These are phyloP conservation scores for Agelastica alni DNA, from an alignment of 2,888 invertebrate genomes.

Conservation along the genomic window DNA sequence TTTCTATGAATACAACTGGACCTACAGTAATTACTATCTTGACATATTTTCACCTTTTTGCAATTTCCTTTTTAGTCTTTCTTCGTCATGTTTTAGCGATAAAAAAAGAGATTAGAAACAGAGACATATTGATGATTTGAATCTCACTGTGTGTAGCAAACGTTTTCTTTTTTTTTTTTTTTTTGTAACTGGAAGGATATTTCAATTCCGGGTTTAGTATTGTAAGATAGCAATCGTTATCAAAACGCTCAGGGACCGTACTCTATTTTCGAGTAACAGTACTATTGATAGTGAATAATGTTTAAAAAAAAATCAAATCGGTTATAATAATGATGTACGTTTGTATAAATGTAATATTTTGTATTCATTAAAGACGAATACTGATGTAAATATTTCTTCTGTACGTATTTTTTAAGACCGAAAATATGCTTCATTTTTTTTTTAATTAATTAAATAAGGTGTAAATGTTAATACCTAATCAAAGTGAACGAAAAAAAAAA, in stretches of 20 bases:
- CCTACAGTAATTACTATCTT: too few species aligned
- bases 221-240: constrained; percentile 43
- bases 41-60: too few species aligned
- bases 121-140: too few species aligned
- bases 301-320: constrained; percentile 20
- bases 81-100: too few species aligned
- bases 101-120: too few species aligned
- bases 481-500: constrained; percentile 8
- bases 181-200: constrained; percentile 38
- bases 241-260: constrained; percentile 48
- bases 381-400: constrained; percentile 35
- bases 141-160: too few species aligned
- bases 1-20: too few species aligned
- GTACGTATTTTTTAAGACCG: constrained; percentile 44
- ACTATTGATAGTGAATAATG: constrained; percentile 32
- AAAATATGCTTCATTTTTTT: constrained; percentile 42
- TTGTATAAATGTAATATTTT: constrained; percentile 43
- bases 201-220: constrained; percentile 37
- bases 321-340: constrained; percentile 30
- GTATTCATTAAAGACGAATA: constrained; percentile 32
- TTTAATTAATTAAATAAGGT: constrained; percentile 36
- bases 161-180: too few species aligned
- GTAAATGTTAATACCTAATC: constrained; percentile 25
- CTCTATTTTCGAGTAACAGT: constrained; percentile 33
- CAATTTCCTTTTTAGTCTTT: too few species aligned